Evolutionary conservation across 2,113 vertebrate species (phyloP).

Genomic region (Irena cyanogastra): DNA sequence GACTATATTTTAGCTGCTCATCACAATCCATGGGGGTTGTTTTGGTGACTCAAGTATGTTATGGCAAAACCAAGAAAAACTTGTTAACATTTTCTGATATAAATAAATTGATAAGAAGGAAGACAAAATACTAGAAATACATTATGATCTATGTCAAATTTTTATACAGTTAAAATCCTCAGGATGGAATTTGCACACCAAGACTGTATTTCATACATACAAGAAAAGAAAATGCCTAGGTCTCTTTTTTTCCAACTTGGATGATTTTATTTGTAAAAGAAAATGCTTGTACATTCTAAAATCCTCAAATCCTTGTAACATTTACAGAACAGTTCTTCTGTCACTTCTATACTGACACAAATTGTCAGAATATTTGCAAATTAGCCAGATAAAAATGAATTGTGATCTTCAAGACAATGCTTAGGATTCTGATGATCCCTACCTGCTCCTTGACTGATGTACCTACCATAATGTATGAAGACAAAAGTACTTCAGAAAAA

Average conservation of each 20-base stretch:
- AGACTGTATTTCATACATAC: neutral
- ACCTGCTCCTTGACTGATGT: neutral
- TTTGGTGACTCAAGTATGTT: neutral
- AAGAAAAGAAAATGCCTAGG: neutral
- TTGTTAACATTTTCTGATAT: neutral
- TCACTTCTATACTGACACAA: neutral
- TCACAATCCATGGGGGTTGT: neutral
- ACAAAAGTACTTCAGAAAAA: neutral
- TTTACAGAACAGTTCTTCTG: neutral
- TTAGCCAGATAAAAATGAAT: neutral
- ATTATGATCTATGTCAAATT: neutral
- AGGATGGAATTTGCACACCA: neutral
- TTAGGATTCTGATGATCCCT: neutral
- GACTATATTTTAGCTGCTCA: neutral
- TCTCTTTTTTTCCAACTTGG: neutral
- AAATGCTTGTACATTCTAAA: neutral
- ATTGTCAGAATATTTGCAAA: neutral
- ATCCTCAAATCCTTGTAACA: neutral
- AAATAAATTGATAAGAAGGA: neutral
- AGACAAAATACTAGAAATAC: neutral
- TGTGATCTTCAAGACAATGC: neutral
- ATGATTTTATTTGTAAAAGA: neutral
- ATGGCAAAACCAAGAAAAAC: neutral
- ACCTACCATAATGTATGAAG: neutral
- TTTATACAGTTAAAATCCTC: neutral